Percentiles rank a stretch among this genome's conserved stretches.
Conservation (phyloP, 2,797 vertebrate species). For the Hephaestus fuliginosus region DNA sequence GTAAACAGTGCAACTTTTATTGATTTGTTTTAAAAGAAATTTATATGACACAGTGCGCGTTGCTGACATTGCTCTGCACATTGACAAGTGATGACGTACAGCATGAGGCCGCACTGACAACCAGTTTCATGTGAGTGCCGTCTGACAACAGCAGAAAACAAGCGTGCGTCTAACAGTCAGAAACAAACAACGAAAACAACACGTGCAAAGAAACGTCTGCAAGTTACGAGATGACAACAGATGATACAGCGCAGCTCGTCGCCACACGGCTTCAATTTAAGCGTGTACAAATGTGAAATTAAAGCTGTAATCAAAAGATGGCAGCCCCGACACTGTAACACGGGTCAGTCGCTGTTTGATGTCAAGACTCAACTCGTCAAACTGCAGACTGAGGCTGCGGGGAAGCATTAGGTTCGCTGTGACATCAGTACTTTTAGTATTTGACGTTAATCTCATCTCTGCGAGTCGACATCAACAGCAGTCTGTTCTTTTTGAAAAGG, state of each 20-base stretch:
- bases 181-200: not conserved
- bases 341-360: not conserved
- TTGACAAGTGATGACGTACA: constrained; percentile 36
- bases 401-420: constrained; percentile 14
- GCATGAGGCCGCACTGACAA: constrained; percentile 22
- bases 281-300: constrained; percentile 52
- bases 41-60: constrained; percentile 62
- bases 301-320: constrained; percentile 60
- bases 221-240: constrained; percentile 19
- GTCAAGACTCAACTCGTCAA: constrained; percentile 22
- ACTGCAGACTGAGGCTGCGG: constrained; percentile 29
- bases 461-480: not conserved
- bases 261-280: constrained; percentile 19
- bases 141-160: constrained; percentile 24
- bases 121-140: constrained; percentile 12
- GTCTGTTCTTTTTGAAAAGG: not conserved
- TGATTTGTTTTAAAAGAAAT: constrained; percentile 70
- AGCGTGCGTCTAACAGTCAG: not conserved
- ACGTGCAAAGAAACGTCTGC: constrained; percentile 46
- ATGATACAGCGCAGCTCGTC: not conserved
- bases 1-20: constrained; percentile 85
- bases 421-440: constrained; percentile 20
- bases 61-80: constrained; percentile 60
- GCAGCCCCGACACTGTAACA: not conserved
- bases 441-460: constrained; percentile 12